Conservation (phyloP, 1,140 invertebrate species). For the Contarinia nasturtii region DNA sequence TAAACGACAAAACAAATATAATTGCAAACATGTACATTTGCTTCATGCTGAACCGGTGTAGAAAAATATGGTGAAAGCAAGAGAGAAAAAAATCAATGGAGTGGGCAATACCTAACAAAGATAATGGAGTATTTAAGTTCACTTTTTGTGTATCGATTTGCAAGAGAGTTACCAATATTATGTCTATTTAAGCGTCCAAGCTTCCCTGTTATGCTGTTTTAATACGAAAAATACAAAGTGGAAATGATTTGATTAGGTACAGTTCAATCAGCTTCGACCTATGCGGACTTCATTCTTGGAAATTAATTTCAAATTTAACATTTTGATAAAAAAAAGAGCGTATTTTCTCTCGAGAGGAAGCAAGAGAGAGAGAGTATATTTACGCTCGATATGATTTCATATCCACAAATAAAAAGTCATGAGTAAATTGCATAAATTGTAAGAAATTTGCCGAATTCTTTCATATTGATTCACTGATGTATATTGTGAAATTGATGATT, state of each 20-base stretch:
- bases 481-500: no score
- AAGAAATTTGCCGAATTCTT: no score
- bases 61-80: slow-evolving; percentile 7
- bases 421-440: no score
- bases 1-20: no score
- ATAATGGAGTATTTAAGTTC: background rate
- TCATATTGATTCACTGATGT: no score
- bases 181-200: slow-evolving; percentile 27
- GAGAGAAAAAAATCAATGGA: background rate
- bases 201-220: slow-evolving; percentile 20
- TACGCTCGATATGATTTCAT: no score
- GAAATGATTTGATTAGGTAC: background rate
- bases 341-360: background rate
- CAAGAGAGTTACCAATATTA: slow-evolving; percentile 11
- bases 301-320: background rate
- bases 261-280: background rate
- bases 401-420: no score
- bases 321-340: background rate
- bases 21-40: no score
- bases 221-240: background rate
- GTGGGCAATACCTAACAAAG: background rate
- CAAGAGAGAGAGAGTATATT: background rate
- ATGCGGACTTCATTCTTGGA: background rate
- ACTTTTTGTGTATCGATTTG: slow-evolving; percentile 1
- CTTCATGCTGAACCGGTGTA: no score